Evolutionary conservation across 2,888 invertebrate species (phyloP).

Genomic region (Tanypteryx hageni): DNA sequence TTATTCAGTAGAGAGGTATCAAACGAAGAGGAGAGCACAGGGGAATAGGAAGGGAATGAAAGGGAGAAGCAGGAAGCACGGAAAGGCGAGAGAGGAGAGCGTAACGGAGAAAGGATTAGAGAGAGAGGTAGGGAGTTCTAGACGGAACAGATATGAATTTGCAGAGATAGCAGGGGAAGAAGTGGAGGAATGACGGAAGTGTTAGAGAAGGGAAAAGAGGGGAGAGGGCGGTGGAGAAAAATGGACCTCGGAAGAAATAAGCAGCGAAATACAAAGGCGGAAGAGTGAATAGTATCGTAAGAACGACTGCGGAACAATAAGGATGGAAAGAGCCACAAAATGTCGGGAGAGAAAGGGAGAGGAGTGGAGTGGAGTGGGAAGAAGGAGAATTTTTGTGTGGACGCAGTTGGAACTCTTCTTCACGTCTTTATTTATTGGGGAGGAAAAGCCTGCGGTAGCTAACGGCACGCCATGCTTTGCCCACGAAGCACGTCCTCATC

Average conservation of each 20-base stretch:
- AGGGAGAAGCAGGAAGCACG: background rate
- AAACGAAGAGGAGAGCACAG: too few relatives aligned
- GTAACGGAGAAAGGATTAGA: background rate
- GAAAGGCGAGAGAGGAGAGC: background rate
- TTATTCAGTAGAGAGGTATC: too few relatives aligned
- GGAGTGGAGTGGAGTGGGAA: background rate
- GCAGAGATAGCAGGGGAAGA: background rate
- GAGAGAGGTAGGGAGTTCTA: background rate
- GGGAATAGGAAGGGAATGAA: background rate
- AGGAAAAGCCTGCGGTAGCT: constrained; percentile 35
- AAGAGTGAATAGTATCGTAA: background rate
- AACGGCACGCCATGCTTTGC: constrained; percentile 55
- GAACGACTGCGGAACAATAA: constrained; percentile 16
- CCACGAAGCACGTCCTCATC: constrained; percentile 53
- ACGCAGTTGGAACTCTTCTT: constrained; percentile 44
- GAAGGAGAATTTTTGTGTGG: background rate
- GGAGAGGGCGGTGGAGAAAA: background rate
- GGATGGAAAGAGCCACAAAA: background rate
- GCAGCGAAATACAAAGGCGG: background rate
- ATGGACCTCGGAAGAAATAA: constrained; percentile 18
- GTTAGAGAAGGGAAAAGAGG: too few relatives aligned
- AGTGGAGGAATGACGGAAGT: background rate
- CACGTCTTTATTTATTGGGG: constrained; percentile 58
- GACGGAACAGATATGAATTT: too few relatives aligned
- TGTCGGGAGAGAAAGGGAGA: background rate